Evolutionary conservation across 2,113 vertebrate species (phyloP).

Genomic region (Vulpes ferrilata): DNA sequence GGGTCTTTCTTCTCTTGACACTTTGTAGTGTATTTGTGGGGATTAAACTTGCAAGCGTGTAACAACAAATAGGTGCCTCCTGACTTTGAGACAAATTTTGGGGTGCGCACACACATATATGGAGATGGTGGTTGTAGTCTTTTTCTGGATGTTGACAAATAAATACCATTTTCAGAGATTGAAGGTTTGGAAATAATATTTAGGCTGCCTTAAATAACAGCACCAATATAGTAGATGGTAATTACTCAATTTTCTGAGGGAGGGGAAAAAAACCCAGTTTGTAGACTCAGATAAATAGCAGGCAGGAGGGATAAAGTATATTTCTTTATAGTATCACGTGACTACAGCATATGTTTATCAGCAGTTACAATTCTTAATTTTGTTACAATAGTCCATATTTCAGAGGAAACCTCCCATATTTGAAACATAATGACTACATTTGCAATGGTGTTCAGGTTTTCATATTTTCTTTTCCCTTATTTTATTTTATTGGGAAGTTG

Average conservation of each 20-base stretch:
- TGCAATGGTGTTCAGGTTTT: not conserved
- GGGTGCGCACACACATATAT: rapidly evolving
- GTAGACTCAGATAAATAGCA: not conserved
- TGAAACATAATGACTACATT: not conserved
- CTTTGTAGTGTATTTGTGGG: rapidly evolving
- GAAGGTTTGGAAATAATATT: not conserved
- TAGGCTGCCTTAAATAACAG: not conserved
- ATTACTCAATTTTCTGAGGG: not conserved
- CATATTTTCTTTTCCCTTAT: not conserved
- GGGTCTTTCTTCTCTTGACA: not conserved
- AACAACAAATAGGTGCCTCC: not conserved
- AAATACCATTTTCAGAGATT: not conserved
- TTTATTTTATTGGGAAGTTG: not conserved
- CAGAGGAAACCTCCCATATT: not conserved
- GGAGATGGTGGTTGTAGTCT: not conserved
- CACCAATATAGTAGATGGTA: not conserved
- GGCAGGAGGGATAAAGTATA: not conserved
- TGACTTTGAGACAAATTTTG: not conserved
- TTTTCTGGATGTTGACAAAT: not conserved
- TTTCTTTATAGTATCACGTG: not conserved
- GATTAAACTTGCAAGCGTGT: not conserved
- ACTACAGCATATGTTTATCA: not conserved
- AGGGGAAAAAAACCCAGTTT: not conserved
- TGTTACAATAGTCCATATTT: not conserved
- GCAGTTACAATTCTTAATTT: not conserved